Percentiles rank a stretch among this genome's conserved stretches.
Evolutionary conservation across 1,140 invertebrate species (phyloP).

Genomic region (Contarinia nasturtii): DNA sequence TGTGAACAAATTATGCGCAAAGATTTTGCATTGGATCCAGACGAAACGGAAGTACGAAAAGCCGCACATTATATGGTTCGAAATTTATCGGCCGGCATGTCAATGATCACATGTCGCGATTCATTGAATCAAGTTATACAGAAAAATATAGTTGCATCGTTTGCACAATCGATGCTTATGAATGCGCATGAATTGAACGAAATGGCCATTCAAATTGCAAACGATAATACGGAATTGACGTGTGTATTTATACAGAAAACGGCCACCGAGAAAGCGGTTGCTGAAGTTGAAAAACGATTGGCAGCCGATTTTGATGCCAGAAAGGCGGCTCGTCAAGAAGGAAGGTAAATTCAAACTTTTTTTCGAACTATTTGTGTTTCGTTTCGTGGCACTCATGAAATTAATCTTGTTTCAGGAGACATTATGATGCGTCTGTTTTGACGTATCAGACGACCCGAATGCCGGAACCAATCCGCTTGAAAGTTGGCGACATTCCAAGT

Average conservation of each 20-base stretch:
- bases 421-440: constrained; percentile 66
- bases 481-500: constrained; percentile 66
- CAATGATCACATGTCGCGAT: constrained; percentile 93
- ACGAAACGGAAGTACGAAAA: constrained; percentile 77
- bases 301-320: constrained; percentile 52
- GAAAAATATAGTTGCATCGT: constrained; percentile 68
- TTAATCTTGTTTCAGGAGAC: constrained; percentile 45
- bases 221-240: constrained; percentile 91
- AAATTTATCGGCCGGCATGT: constrained; percentile 92
- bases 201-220: constrained; percentile 69
- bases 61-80: constrained; percentile 94
- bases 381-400: not conserved
- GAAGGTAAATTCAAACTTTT: constrained; percentile 26
- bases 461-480: constrained; percentile 80
- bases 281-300: constrained; percentile 86
- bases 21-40: constrained; percentile 93
- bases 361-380: not conserved
- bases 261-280: constrained; percentile 89
- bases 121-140: constrained; percentile 72
- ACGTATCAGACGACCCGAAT: constrained; percentile 86
- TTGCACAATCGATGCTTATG: constrained; percentile 46
- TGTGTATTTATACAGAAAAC: constrained; percentile 97
- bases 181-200: constrained; percentile 66
- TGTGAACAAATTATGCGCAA: constrained; percentile 94
- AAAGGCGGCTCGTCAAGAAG: constrained; percentile 51